Evolutionary conservation across 1,140 invertebrate genomes (phyloP).

Genomic region (Drosophila ambigua): DNA sequence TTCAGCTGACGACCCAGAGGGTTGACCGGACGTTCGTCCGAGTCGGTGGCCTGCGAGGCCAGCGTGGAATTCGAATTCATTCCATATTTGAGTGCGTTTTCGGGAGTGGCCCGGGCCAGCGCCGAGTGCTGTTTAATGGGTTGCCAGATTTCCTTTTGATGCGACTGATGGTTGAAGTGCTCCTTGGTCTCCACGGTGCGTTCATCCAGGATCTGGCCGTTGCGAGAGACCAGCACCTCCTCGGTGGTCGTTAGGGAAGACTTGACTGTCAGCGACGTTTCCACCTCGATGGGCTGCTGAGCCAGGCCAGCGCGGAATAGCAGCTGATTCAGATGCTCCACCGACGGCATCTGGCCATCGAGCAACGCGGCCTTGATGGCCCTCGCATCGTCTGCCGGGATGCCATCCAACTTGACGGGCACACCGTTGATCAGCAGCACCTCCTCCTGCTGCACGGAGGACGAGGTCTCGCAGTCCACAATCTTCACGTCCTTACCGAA

Average conservation of each 20-base stretch:
- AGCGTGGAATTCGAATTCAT: constrained; percentile 64
- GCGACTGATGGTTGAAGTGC: constrained; percentile 88
- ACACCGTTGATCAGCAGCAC: constrained; percentile 90
- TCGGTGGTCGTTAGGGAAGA: constrained; percentile 90
- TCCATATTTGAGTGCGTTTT: constrained; percentile 65
- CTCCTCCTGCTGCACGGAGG: constrained; percentile 89
- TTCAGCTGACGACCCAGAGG: constrained; percentile 61
- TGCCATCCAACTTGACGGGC: constrained; percentile 87
- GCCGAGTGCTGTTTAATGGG: constrained; percentile 83
- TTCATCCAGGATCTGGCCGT: constrained; percentile 89
- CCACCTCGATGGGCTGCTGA: constrained; percentile 89
- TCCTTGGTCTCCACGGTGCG: constrained; percentile 90
- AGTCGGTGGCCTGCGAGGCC: constrained; percentile 48
- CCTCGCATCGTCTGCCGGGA: constrained; percentile 86
- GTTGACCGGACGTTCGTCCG: constrained; percentile 31
- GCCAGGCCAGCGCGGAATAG: constrained; percentile 88
- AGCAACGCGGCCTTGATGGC: constrained; percentile 89
- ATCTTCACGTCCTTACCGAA: constrained; percentile 90
- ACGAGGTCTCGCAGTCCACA: constrained; percentile 90
- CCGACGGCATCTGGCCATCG: constrained; percentile 89
- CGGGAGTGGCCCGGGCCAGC: constrained; percentile 54
- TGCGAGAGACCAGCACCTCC: constrained; percentile 88
- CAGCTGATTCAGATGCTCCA: constrained; percentile 89
- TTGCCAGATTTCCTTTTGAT: constrained; percentile 89
- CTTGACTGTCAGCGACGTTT: constrained; percentile 90